Percentiles rank a stretch among this genome's conserved stretches.
Conservation (phyloP, 2,113 vertebrate genomes). For the Tetraodon nigroviridis region DNA sequence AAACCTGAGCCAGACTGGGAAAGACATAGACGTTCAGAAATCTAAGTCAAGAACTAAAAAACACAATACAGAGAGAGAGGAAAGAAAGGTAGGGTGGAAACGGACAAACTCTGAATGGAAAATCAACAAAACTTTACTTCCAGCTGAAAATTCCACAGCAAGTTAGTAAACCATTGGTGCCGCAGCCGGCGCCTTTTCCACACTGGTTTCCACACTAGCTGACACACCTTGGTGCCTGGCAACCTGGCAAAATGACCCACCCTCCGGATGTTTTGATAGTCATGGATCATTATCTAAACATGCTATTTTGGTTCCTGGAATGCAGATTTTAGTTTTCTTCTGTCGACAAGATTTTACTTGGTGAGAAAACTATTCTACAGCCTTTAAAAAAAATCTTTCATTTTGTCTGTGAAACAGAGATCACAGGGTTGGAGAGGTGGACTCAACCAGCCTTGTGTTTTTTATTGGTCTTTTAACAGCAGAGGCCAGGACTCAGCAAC, state of each 20-base stretch:
- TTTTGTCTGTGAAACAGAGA: slow-evolving; percentile 32
- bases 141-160: too few species aligned
- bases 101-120: background rate
- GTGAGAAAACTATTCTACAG: slow-evolving; percentile 6
- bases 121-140: too few species aligned
- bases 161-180: too few species aligned
- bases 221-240: too few species aligned
- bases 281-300: too few species aligned
- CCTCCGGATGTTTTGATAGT: too few species aligned
- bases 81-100: background rate
- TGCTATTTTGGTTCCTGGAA: too few species aligned
- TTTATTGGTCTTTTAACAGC: slow-evolving; percentile 54
- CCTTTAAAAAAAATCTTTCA: slow-evolving; percentile 22
- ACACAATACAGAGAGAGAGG: slow-evolving; percentile 28
- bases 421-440: slow-evolving; percentile 36
- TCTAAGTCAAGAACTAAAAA: slow-evolving; percentile 31
- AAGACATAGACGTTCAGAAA: slow-evolving; percentile 25
- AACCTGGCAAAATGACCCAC: too few species aligned
- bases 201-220: too few species aligned
- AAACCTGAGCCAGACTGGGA: slow-evolving; percentile 9
- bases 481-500: slow-evolving; percentile 19
- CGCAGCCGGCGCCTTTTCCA: too few species aligned
- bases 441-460: slow-evolving; percentile 43
- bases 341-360: slow-evolving; percentile 10
- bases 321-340: background rate